Evolutionary conservation across 2,113 vertebrate species (phyloP), one percentile per base, ranked within the genome.

Genomic region (Channa maculata): DNA sequence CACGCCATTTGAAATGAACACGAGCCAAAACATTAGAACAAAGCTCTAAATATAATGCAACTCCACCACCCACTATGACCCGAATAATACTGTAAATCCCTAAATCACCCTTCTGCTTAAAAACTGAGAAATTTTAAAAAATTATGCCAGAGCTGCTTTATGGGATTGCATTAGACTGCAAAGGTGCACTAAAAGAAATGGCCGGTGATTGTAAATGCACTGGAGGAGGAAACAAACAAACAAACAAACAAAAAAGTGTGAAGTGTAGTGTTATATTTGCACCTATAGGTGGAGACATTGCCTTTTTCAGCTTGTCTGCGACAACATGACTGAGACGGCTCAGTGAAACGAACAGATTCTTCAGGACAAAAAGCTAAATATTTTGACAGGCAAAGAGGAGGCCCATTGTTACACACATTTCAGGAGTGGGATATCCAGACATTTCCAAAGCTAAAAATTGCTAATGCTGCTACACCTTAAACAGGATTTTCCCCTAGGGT

Each of bases 231-330:
- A 53, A 11, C 24, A 3, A 13, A 24, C 24, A 24, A 13, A 24
- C 24, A 24, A 24, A 24, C 24, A 83, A 68, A 37, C 15, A 34
- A 48, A 54, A 45, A 43, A 72, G 39, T 57, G 54, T 46, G 2
- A 38, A 8, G 33, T 85, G 84, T 50, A 84, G 74, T 89, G 43
- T 46, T 48, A 2, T 0, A 2, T 50, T 51, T 7, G 2, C 5
- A 82, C 87, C 92, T 75, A 81, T 84, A 93, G 94, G 91, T 89
- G 93, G 92, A 88, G 93, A 92, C 91, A 92, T 92, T 89, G 90
- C 74, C 83, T 89, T 90, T 89, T 57, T 38, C 67, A 65, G 77
- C 43, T 8, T 63, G 38, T 24, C 53, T 15, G 39, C 12, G 49
- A 36, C 34, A 36, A 34, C 50, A 4, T 57, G 15, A 61, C 61